These are phyloP conservation scores for Dendrophyllia cribrosa DNA, from an alignment of 64 coral and sea anemone genomes.

Conservation along the genomic window DNA sequence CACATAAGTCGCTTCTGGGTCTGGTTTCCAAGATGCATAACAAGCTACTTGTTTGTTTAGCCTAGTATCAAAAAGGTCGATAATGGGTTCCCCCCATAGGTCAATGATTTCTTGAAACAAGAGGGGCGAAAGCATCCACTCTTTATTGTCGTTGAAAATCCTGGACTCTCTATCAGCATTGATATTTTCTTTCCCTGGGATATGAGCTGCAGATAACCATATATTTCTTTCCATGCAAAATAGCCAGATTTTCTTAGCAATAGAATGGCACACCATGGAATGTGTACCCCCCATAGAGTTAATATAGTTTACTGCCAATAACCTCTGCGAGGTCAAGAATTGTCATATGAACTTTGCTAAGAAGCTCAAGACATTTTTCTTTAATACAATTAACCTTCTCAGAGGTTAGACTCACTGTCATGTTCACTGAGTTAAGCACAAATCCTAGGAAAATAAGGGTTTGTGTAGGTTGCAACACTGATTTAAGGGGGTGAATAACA, in stretches of 20 bases:
- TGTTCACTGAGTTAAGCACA: too few species aligned
- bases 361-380: too few species aligned
- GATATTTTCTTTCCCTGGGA: constrained; percentile 60
- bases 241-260: constrained; percentile 49
- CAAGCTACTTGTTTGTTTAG: constrained; percentile 37
- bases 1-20: constrained; percentile 53
- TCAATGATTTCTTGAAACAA: constrained; percentile 51
- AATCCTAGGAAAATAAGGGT: too few species aligned
- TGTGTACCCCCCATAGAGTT: constrained; percentile 61
- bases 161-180: constrained; percentile 60
- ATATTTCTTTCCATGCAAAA: constrained; percentile 52
- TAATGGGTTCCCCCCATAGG: constrained; percentile 9
- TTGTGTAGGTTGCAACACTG: too few species aligned
- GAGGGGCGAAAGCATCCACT: constrained; percentile 50
- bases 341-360: constrained; percentile 9
- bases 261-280: constrained; percentile 26
- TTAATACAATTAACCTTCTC: too few species aligned
- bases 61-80: constrained; percentile 59
- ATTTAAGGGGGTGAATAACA: too few species aligned
- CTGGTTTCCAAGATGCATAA: constrained; percentile 76
- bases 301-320: constrained; percentile 60
- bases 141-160: constrained; percentile 49
- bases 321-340: constrained; percentile 57
- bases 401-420: too few species aligned
- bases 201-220: constrained; percentile 63